Evolutionary conservation across 2,113 vertebrate species (phyloP).

Genomic region (Calyptomena viridis): DNA sequence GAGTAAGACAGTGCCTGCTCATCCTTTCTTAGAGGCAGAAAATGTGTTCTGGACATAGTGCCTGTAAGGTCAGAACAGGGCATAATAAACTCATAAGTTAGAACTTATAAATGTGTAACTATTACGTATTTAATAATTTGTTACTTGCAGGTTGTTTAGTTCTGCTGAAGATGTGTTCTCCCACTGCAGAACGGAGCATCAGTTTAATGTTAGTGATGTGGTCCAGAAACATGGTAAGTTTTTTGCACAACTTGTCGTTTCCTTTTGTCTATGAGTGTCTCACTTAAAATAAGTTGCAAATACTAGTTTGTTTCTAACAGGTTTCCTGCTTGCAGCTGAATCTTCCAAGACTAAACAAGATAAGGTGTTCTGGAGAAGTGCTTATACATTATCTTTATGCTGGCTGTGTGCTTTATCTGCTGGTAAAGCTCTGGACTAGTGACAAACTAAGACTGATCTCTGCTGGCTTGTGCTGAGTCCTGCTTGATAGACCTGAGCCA

Average conservation of each 20-base stretch:
- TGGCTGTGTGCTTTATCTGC: background rate
- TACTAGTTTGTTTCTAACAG: background rate
- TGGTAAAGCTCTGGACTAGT: background rate
- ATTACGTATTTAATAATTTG: background rate
- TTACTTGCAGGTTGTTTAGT: conserved; percentile 70
- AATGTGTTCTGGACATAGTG: accelerated
- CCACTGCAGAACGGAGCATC: conserved; percentile 86
- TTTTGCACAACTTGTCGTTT: accelerated
- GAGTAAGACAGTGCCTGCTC: background rate
- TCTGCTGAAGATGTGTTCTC: conserved; percentile 81
- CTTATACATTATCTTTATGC: background rate
- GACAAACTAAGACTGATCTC: background rate
- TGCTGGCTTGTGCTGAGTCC: background rate
- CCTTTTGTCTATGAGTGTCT: background rate
- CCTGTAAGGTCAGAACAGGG: background rate
- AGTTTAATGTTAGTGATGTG: conserved; percentile 73
- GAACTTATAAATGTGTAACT: accelerated
- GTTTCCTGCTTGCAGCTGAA: background rate
- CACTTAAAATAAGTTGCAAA: background rate
- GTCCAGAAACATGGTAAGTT: conserved; percentile 82
- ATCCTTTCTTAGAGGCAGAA: background rate
- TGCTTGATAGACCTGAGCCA: accelerated
- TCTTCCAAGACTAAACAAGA: background rate
- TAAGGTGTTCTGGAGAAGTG: background rate
- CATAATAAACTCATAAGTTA: accelerated